Conservation (phyloP, 2,797 vertebrate species). For the Cynodonichthys magdalenae region DNA sequence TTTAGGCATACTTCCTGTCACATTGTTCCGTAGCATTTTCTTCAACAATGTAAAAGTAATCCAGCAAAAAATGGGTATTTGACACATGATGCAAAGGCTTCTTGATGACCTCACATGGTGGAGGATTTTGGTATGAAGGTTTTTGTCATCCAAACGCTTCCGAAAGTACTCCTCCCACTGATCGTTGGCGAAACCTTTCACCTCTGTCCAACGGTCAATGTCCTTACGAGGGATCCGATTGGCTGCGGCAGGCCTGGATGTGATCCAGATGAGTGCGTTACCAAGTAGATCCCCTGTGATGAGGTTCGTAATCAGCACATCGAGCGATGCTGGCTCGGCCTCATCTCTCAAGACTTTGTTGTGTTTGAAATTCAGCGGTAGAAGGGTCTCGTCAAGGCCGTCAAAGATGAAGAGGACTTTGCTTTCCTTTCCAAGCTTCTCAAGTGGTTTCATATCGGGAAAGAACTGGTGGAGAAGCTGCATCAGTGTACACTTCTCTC, state of each 20-base stretch:
- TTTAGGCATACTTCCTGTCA: constrained; percentile 20
- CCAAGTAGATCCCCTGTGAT: constrained; percentile 47
- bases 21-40: constrained; percentile 24
- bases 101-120: constrained; percentile 49
- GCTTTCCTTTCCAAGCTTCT: constrained; percentile 1
- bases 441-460: constrained; percentile 27
- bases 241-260: constrained; percentile 49
- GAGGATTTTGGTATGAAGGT: constrained; percentile 30
- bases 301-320: constrained; percentile 54
- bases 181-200: constrained; percentile 46
- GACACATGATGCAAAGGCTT: constrained; percentile 60
- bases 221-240: constrained; percentile 26
- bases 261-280: constrained; percentile 45
- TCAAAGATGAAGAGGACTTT: constrained; percentile 54
- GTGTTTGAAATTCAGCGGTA: constrained; percentile 46
- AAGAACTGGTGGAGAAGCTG: constrained; percentile 49
- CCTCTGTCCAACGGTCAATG: constrained; percentile 48
- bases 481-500: constrained; percentile 28
- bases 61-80: constrained; percentile 64
- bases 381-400: constrained; percentile 49
- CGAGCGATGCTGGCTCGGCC: constrained; percentile 14
- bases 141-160: constrained; percentile 26
- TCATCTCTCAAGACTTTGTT: constrained; percentile 45
- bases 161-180: constrained; percentile 62
- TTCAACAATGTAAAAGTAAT: constrained; percentile 52